phyloP scores from a whole-genome alignment of 2,888 invertebrate genomes.

The Drosophila atroscutellata region DNA sequence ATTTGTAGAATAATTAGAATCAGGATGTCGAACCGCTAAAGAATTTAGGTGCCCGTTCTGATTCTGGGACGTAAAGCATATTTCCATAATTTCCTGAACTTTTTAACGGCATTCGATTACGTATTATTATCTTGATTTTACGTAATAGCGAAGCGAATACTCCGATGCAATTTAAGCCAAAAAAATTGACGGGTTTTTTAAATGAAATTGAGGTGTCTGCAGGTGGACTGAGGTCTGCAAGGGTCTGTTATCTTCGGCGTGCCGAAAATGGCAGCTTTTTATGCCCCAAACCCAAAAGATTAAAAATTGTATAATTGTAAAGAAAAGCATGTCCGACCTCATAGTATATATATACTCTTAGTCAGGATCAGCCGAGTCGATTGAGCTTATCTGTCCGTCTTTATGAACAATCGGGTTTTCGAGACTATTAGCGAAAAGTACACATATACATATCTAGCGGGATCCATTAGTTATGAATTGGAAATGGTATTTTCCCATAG shows the following conservation, averaged over 20 bases:
- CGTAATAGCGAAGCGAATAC: not conserved
- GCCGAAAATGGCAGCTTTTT: not conserved
- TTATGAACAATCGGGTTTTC: not conserved
- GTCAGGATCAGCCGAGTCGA: not conserved
- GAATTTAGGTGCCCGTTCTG: not conserved
- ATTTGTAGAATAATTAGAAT: not conserved
- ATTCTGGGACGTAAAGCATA: not conserved
- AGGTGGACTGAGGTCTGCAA: not conserved
- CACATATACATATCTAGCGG: not conserved
- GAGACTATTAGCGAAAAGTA: not conserved
- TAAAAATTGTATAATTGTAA: not conserved
- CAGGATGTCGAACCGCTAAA: no score
- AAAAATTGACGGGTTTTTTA: not conserved
- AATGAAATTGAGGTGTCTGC: not conserved
- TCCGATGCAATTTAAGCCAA: not conserved
- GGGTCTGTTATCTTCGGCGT: not conserved
- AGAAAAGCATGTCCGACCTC: not conserved
- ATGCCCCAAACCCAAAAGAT: not conserved
- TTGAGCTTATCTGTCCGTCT: no score
- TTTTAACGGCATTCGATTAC: not conserved
- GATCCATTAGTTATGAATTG: not conserved
- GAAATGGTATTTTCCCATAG: not conserved
- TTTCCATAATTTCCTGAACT: not conserved
- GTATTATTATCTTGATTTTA: not conserved
- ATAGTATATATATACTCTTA: not conserved